Evolutionary conservation across 2,113 vertebrate species (phyloP), one percentile per base, ranked within the genome.

Genomic region (Pelecanoides urinatrix): DNA sequence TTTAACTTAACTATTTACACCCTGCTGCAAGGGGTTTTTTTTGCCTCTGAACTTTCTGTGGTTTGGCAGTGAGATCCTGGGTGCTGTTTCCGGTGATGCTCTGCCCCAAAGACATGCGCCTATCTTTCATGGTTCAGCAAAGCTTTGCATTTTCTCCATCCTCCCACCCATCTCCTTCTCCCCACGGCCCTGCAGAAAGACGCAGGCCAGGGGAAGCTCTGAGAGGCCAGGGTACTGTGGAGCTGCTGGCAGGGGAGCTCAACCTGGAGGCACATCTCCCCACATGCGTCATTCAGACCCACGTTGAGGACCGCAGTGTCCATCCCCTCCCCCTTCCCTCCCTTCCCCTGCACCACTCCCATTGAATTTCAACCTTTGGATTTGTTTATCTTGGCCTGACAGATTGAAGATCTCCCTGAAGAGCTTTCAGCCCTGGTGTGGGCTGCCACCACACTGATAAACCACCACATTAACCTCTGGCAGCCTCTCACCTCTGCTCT

Each of bases 271-370:
- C 23, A 14, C 2, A 0, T 77, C 50, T 74, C 59, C 36, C 11
- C 21, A 42, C 10, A 17, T 1, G 21, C 1, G 0, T 42, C 40
- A 66, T 36, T 26, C n/a, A n/a, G 36, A 36, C 11, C 18, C 18
- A 34, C 0, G 0, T 10, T 18, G 34, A 52, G 23, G 40, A 59
- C 62, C 0, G 0, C 44, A 65, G 26, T 6, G 34, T 12, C 13
- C 0, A 2, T 36, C 23, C 18, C 13, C 59, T 80, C 36, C 72
- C 88, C 36, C 18, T 6, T 47, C n/a, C 27, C 72, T 91, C 36
- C 18, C 7, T 47, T 32, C 27, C n/a, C 22, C 34, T 70, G 36
- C 58, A 84, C 30, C 16, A 63, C 79, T 82, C 29, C 25, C 2
- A 1, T 5, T 29, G 56, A 81, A 81, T 87, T 68, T 71, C 74